Evolutionary conservation across 1,140 invertebrate species (phyloP).

Genomic region (Caerostris darwini): DNA sequence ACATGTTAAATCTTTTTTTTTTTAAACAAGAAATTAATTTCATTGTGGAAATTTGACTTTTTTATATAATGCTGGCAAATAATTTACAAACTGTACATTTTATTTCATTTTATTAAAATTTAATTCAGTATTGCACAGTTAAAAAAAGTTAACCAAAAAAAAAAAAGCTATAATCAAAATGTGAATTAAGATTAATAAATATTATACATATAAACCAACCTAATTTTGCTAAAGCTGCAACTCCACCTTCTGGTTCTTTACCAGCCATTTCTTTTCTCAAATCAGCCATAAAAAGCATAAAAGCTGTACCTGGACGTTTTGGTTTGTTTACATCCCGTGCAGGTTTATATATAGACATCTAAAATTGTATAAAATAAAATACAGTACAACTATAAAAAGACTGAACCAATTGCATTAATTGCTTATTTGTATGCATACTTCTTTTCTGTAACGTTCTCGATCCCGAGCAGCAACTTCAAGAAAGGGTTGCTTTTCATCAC

Average conservation of each 20-base stretch:
- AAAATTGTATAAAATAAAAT: not conserved
- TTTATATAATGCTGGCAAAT: no score
- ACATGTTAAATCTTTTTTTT: no score
- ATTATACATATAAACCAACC: constrained; percentile 58
- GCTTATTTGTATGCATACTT: constrained; percentile 76
- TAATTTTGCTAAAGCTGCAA: constrained; percentile 80
- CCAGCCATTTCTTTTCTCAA: constrained; percentile 80
- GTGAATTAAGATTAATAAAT: no score
- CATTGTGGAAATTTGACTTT: no score
- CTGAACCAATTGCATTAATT: not conserved
- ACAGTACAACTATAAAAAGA: not conserved
- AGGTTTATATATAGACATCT: constrained; percentile 80
- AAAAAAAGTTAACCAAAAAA: no score
- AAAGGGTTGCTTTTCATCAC: constrained; percentile 80
- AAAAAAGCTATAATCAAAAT: no score
- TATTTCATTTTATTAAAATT: not conserved
- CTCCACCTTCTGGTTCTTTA: constrained; percentile 80
- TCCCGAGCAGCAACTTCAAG: constrained; percentile 79
- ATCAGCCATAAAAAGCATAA: constrained; percentile 81
- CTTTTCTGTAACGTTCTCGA: constrained; percentile 79
- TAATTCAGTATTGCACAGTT: not conserved
- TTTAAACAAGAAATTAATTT: no score
- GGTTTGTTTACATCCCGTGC: constrained; percentile 80
- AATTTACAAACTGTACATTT: no score
- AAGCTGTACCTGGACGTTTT: constrained; percentile 80